phyloP scores from a whole-genome alignment of 1,140 invertebrate genomes.

The Leptestheria dahalacensis region DNA sequence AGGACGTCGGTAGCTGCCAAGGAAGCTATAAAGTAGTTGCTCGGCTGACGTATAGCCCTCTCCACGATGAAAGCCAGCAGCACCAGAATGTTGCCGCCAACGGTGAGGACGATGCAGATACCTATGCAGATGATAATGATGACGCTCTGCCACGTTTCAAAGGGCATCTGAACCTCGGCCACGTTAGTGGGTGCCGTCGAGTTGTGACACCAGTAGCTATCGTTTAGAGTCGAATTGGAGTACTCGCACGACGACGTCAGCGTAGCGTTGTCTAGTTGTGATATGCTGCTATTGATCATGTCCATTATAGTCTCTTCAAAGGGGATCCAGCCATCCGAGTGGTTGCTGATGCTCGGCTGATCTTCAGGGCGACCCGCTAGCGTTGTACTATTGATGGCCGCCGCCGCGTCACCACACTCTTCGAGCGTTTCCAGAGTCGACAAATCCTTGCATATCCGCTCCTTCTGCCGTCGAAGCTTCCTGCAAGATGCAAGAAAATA shows the following conservation, averaged over 20 bases:
- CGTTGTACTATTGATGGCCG: conserved; percentile 18
- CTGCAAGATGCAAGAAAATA: conserved; percentile 29
- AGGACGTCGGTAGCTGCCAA: conserved; percentile 94
- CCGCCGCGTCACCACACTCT: conserved; percentile 38
- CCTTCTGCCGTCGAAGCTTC: conserved; percentile 44
- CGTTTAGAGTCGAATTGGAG: conserved; percentile 16
- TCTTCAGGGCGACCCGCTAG: conserved; percentile 10
- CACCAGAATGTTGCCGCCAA: conserved; percentile 91
- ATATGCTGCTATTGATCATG: not conserved
- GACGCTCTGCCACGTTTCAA: conserved; percentile 77
- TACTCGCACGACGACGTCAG: conserved; percentile 28
- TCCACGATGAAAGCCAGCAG: conserved; percentile 93
- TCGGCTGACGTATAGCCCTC: conserved; percentile 90
- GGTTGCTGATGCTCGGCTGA: conserved; percentile 11
- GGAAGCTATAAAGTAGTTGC: conserved; percentile 98
- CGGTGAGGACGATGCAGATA: conserved; percentile 77
- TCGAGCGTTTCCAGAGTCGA: conserved; percentile 41
- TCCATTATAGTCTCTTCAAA: not conserved
- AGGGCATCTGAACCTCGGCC: conserved; percentile 50
- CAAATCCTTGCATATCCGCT: conserved; percentile 45
- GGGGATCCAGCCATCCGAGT: not conserved
- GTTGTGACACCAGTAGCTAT: conserved; percentile 26
- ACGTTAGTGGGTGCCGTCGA: conserved; percentile 17
- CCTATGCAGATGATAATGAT: conserved; percentile 79
- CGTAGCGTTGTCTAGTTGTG: conserved; percentile 24